Base-by-base conservation (phyloP, 2,797 vertebrate species). In the Malurus leucopterus region DNA sequence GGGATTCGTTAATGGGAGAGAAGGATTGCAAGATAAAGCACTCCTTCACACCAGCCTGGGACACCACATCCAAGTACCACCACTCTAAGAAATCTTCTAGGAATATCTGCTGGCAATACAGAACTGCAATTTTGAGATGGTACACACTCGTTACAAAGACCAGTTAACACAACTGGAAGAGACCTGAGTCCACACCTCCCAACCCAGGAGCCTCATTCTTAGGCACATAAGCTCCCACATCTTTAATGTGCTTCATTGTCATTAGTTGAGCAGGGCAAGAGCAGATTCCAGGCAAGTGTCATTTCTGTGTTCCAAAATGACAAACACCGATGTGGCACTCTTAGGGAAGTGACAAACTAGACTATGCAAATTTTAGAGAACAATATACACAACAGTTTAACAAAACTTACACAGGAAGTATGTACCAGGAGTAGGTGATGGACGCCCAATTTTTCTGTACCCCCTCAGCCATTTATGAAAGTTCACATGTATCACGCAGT, bases 31-130 rank as follows among this genome's bases (percentile, higher is more conserved):
- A 82, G 61, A 68, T 7, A 38, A 47, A 74, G 54, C 27, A 6
- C 50, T 61, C 61, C 59, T 38, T 55, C 62, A 53, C 23, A 38
- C 41, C 11, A 58, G 14, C 21, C 41, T 27, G 36, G 79, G 32
- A 47, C 30, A 54, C 12, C 54, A 13, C 0, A 40, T 8, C 24
- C 22, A 34, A 1, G 12, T 7, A 2, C 22, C 65, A 22, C 0
- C 62, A 36, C 54, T 27, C 23, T 23, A 64, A 78, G 50, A 16
- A 41, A 23, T 7, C 16, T 50, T 57, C 57, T 29, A 21, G 3
- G 53, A 85, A 8, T 46, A 76, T 46, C 55, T 87, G 43, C 38
- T 76, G 59, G 41, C 44, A 76, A 76, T 17, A 64, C 8, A 62
- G 27, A 86, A 73, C 22, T 30, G 26, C 9, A 34, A 47, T 81